Base-by-base conservation (phyloP, 2,888 invertebrate species). In the Volucella inanis region DNA sequence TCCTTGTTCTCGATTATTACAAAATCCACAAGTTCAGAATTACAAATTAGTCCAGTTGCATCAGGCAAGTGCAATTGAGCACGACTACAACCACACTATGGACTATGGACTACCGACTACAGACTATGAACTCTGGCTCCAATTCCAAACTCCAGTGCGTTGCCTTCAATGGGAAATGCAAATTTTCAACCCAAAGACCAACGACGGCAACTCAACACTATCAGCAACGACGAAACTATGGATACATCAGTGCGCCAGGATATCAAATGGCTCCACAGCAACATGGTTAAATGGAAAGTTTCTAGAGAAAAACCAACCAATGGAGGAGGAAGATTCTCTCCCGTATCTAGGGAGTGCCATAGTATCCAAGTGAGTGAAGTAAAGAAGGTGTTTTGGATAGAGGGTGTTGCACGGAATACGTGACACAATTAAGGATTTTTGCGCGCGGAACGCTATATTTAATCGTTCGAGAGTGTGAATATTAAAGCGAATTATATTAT, bases 401-500 rank as follows among this genome's bases (percentile, higher is more conserved):
- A 18, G 43, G 47, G 31, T 18, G 31, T 38, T 74, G 62, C 65
- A 80, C 61, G 54, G 11, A 85, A 81, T 76, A 85, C 85, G 85
- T 85, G 85, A 85, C 85, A 85, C 85, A 81, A 85, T 85, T 85
- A 85, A 81, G 81, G 85, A 85, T 72, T 81, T 71, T 65, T 55
- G 68, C 74, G 31, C 15, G 76, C 76, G 31, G 14, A 74, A 64
- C 76, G 76, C 62, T 81, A 76, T 85, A 81, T 81, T 81, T 77
- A 81, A 85, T 85, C 85, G 81, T 0, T 31, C 6, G 31, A 31
- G 31, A 31, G 72, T 43, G 76, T 81, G 85, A 85, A 85, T 85
- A 81, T 85, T 85, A 85, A 78, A 81, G 85, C 54, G 70, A 84
- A 75, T 84, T 67, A 71, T 84, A 84, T 84, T 75, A 79, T 79